Evolutionary conservation across 2,797 vertebrate species (phyloP).

Genomic region (Podarcis siculus): DNA sequence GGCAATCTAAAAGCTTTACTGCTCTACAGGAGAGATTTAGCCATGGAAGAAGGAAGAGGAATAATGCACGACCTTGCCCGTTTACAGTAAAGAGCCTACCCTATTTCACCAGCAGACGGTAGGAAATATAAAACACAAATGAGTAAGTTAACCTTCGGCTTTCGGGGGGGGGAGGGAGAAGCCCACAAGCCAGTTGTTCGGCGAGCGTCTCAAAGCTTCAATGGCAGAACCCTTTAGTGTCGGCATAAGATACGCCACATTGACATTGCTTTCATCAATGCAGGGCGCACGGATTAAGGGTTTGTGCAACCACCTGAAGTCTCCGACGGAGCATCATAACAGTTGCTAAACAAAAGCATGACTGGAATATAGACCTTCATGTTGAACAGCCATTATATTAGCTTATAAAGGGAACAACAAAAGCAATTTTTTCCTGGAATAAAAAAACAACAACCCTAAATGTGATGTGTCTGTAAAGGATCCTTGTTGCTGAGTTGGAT

Average conservation of each 20-base stretch:
- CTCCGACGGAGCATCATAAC: neutral
- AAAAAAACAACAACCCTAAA: neutral
- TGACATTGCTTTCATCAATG: conserved; percentile 28
- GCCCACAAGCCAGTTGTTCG: conserved; percentile 37
- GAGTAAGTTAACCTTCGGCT: conserved; percentile 59
- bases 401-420: conserved; percentile 12
- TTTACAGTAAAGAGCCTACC: conserved; percentile 45
- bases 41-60: conserved; percentile 43
- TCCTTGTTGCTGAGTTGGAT: neutral
- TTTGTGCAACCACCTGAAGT: conserved; percentile 17
- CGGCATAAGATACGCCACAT: conserved; percentile 29
- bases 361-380: conserved; percentile 2
- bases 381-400: neutral
- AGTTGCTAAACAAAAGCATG: conserved; percentile 25
- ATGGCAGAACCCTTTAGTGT: conserved; percentile 31
- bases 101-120: conserved; percentile 40
- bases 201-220: conserved; percentile 30
- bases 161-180: conserved; percentile 27
- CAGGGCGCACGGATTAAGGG: conserved; percentile 24
- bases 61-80: conserved; percentile 36
- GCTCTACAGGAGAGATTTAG: conserved; percentile 59
- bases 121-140: conserved; percentile 52
- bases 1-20: conserved; percentile 54
- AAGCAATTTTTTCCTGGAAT: conserved; percentile 28
- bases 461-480: neutral